A percentile compares a stretch with the other conserved stretches of the same genome.
Evolutionary conservation across 2,888 invertebrate genomes (phyloP).

Genomic region (Pilophorus perplexus): DNA sequence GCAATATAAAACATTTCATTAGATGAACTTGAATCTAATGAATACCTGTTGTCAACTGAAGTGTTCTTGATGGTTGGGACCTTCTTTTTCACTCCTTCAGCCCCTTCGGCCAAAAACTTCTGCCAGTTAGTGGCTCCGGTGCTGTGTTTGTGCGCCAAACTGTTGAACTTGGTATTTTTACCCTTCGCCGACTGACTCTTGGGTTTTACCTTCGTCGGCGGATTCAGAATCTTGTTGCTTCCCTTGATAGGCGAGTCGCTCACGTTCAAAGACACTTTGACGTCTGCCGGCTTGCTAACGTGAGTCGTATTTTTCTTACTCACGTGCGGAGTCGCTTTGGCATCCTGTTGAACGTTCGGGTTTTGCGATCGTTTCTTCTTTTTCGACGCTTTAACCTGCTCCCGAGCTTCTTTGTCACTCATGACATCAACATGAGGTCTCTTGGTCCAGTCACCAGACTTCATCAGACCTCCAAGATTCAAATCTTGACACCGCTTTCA

Average conservation of each 20-base stretch:
- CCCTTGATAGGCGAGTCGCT: too few relatives aligned
- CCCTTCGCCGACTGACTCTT: slow-evolving; percentile 1
- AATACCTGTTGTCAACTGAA: not conserved
- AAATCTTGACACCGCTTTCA: too few relatives aligned
- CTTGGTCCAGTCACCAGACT: too few relatives aligned
- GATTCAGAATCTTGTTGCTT: too few relatives aligned
- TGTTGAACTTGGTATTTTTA: slow-evolving; percentile 17
- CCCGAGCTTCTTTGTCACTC: slow-evolving; percentile 14
- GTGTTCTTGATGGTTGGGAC: slow-evolving; percentile 9
- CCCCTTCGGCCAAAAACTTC: slow-evolving; percentile 31
- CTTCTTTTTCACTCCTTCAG: slow-evolving; percentile 4
- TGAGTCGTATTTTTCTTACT: not conserved
- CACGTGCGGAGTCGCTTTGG: not conserved
- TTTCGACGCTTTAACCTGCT: slow-evolving; percentile 5
- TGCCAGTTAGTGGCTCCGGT: slow-evolving; percentile 40
- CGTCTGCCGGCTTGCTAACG: too few relatives aligned
- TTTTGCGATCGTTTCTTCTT: slow-evolving; percentile 2
- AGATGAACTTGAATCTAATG: too few relatives aligned
- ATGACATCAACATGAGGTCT: too few relatives aligned
- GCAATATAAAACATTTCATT: too few relatives aligned
- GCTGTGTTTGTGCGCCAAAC: slow-evolving; percentile 1
- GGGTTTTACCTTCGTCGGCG: not conserved
- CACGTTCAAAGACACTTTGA: too few relatives aligned
- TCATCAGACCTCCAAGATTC: too few relatives aligned
- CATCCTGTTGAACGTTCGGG: not conserved